Evolutionary conservation across 2,113 vertebrate genomes (phyloP).

Genomic region (Laticauda laticaudata): DNA sequence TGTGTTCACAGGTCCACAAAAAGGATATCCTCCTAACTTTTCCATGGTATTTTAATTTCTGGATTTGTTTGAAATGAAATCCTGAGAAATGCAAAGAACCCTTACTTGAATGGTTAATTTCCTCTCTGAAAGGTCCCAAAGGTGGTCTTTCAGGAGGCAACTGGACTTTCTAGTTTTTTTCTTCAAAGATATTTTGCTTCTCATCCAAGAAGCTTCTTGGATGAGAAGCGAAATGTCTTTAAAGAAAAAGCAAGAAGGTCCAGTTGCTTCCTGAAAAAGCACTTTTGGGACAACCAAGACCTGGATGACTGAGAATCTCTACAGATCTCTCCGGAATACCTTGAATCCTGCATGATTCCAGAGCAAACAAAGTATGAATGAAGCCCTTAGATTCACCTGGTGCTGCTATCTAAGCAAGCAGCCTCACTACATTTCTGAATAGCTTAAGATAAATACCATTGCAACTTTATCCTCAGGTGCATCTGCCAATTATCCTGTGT

Average conservation of each 20-base stretch:
- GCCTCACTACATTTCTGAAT: constrained; percentile 52
- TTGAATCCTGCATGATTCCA: constrained; percentile 11
- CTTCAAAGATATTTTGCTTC: no score
- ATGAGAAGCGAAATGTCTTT: no score
- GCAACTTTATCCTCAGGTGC: constrained; percentile 38
- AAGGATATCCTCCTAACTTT: constrained; percentile 15
- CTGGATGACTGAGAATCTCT: no score
- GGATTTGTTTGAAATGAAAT: not conserved
- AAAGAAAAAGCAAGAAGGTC: no score
- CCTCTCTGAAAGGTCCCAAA: not conserved
- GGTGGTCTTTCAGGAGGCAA: no score
- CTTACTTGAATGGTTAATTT: not conserved
- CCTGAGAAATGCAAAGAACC: not conserved
- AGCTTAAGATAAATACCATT: constrained; percentile 53
- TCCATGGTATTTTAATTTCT: not conserved
- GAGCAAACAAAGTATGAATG: constrained; percentile 45
- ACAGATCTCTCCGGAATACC: not conserved
- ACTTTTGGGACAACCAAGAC: no score
- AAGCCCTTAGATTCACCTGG: constrained; percentile 45
- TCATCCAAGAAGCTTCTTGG: no score
- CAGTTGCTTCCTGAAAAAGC: no score
- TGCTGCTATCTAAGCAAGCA: constrained; percentile 40
- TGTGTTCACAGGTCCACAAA: constrained; percentile 28
- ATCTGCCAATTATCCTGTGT: constrained; percentile 20
- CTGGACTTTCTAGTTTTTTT: no score